Base-by-base conservation (phyloP, 92 coral and sea anemone species). In the Bergia sp. region DNA sequence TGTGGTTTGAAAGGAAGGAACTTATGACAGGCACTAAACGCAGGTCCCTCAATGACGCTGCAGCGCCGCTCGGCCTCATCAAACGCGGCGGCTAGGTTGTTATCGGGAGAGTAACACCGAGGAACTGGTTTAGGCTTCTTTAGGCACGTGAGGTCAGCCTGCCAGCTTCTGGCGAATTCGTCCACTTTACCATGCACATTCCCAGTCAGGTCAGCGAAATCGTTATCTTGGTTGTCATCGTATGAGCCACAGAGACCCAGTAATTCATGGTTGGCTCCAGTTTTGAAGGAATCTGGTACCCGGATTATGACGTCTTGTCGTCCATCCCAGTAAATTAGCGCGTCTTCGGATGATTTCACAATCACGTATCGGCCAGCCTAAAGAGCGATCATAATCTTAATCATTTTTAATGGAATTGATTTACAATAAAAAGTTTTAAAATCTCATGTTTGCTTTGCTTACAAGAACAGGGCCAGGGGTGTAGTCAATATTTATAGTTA, bases 241-340 rank as follows among this genome's bases (percentile, higher is more conserved):
- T 89, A 97, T 80, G 91, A 88, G 71, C 99, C 99, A 75, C 99
- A 97, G 44, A 97, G 91, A 89, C 99, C 99, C 44, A 85, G 21
- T 58, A 97, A 86, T 58, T 89, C 82, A 44, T 88, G 93, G 13
- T 84, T 83, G 38, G 79, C 53, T 37, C 79, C 86, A 57, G 90
- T 76, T 85, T 94, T 91, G 88, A 92, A 94, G 21, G 90, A 44
- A 2, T 91, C 94, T 37, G 99, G 96, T 64, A 96, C 92, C 76
- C 89, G 87, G 65, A 96, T 86, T 57, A 95, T 94, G 7, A 94
- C 88, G 18, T 95, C 98, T 66, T 91, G 89, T 23, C 6, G 40
- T 18, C 98, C 96, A 76, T 95, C 95, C 94, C 94, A 96, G 79
- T 91, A 82, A 43, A 93, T 73, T 38, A 83, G 83, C 23, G 92